phyloP scores from a whole-genome alignment of 1,140 invertebrate species.

The Diabrotica virgifera region DNA sequence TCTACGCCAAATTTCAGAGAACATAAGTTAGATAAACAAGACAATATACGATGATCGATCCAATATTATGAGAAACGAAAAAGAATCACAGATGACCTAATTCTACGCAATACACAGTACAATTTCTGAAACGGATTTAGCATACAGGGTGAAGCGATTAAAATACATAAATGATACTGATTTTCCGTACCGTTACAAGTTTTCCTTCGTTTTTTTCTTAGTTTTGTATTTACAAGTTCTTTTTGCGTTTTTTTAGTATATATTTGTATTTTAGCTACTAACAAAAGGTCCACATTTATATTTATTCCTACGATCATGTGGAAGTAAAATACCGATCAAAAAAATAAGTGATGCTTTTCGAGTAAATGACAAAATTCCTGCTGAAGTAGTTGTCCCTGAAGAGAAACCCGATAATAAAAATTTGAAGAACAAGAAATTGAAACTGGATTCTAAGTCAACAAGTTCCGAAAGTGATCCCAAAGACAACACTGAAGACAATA shows the following conservation, averaged over 20 bases:
- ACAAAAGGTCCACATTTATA: conserved; percentile 65
- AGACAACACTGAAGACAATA: conserved; percentile 24
- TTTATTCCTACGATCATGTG: conserved; percentile 57
- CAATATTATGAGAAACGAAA: too few species aligned
- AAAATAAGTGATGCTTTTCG: conserved; percentile 53
- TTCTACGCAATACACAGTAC: too few species aligned
- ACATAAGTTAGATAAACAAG: too few species aligned
- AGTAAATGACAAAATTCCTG: conserved; percentile 29
- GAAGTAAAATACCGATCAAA: conserved; percentile 55
- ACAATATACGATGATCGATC: too few species aligned
- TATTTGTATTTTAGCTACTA: conserved; percentile 52
- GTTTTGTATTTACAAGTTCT: not conserved
- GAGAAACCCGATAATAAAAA: conserved; percentile 17
- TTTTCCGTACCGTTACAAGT: too few species aligned
- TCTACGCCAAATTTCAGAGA: too few species aligned
- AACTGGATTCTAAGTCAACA: conserved; percentile 7
- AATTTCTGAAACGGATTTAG: too few species aligned
- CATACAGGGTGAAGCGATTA: too few species aligned
- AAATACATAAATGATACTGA: too few species aligned
- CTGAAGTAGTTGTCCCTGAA: conserved; percentile 10
- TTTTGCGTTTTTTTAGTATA: conserved; percentile 10
- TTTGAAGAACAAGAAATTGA: conserved; percentile 22
- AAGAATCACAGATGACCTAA: too few species aligned
- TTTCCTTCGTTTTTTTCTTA: not conserved
- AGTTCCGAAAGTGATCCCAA: conserved; percentile 13